Conservation (phyloP, 2,888 invertebrate species). For the Cephonodes hylas region DNA sequence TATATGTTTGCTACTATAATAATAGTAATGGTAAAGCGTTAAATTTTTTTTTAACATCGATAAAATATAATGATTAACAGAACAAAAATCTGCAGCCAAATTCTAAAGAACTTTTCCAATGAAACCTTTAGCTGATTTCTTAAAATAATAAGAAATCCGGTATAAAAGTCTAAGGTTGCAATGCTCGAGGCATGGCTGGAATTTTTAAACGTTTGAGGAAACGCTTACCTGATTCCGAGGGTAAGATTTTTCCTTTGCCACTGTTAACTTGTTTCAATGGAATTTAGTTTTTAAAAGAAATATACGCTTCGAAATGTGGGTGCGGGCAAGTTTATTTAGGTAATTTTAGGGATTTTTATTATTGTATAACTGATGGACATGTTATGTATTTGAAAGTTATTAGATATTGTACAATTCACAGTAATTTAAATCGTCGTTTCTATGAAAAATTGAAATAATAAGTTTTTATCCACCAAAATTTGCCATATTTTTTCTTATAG, state of each 20-base stretch:
- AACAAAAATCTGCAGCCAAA: neutral
- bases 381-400: too few species aligned
- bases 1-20: too few species aligned
- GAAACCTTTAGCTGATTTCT: neutral
- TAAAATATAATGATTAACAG: neutral
- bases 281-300: neutral
- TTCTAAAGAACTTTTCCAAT: neutral
- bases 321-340: too few species aligned
- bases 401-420: too few species aligned
- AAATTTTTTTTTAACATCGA: neutral
- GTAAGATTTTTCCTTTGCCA: conserved; percentile 2
- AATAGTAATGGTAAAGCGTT: too few species aligned
- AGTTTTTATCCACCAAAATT: too few species aligned
- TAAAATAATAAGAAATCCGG: neutral
- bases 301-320: neutral
- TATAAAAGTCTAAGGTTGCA: neutral
- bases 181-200: neutral
- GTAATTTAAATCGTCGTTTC: too few species aligned
- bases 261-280: conserved; percentile 4
- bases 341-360: too few species aligned
- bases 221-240: conserved; percentile 4
- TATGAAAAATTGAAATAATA: too few species aligned
- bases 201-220: conserved; percentile 7
- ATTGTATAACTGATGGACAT: too few species aligned
- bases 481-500: too few species aligned